Evolutionary conservation across 2,113 vertebrate species (phyloP).

Genomic region (Ginglymostoma cirratum): DNA sequence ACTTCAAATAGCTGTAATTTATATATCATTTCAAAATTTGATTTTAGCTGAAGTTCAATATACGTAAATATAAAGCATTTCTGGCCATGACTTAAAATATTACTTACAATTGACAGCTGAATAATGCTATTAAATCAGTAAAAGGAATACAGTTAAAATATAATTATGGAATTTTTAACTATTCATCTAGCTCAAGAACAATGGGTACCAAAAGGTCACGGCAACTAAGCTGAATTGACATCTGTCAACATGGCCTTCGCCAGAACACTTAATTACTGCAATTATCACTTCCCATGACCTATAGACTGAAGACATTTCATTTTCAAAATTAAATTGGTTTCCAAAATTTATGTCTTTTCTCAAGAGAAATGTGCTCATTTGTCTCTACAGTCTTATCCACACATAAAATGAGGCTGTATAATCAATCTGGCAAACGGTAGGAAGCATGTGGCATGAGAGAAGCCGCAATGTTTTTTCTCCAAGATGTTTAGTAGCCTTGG

Average conservation of each 20-base stretch:
- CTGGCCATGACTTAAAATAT: background rate
- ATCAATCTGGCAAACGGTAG: slow-evolving; percentile 4
- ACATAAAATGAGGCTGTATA: background rate
- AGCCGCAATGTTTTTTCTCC: background rate
- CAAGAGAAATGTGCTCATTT: slow-evolving; percentile 12
- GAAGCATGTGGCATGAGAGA: background rate
- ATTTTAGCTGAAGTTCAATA: background rate
- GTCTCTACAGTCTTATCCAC: background rate
- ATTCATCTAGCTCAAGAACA: background rate
- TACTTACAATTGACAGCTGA: background rate
- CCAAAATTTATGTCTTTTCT: background rate
- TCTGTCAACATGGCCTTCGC: background rate
- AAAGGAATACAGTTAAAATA: background rate
- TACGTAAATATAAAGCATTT: background rate
- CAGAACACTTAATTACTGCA: slow-evolving; percentile 15
- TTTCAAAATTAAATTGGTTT: slow-evolving; percentile 1
- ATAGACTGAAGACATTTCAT: background rate
- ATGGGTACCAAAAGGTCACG: background rate
- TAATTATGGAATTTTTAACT: slow-evolving; percentile 10
- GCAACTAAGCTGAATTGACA: background rate
- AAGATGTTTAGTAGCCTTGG: background rate
- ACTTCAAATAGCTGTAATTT: background rate
- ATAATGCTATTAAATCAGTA: background rate
- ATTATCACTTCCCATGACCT: background rate
- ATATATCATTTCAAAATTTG: background rate